Percentiles rank a stretch among this genome's conserved stretches.
Conservation (phyloP, 2,797 vertebrate species). For the Scolopax bukidnonensis region DNA sequence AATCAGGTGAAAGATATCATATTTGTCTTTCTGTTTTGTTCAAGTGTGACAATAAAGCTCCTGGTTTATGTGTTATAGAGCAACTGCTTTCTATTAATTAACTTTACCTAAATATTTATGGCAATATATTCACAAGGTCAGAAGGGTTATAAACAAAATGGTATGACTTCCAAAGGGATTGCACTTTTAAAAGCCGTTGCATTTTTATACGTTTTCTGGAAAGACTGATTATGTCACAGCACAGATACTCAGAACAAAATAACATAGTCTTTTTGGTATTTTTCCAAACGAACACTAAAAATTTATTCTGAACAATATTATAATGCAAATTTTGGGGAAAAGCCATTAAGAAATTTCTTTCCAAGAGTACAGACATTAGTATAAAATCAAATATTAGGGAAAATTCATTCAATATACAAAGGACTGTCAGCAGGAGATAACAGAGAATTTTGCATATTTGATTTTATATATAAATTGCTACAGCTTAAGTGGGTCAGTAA, state of each 20-base stretch:
- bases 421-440: not conserved
- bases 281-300: not conserved
- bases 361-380: not conserved
- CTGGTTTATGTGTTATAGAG: not conserved
- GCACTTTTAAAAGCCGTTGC: not conserved
- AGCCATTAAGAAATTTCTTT: not conserved
- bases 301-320: not conserved
- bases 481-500: not conserved
- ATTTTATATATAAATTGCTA: not conserved
- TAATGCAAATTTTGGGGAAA: not conserved
- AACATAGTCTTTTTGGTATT: not conserved
- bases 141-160: not conserved
- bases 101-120: constrained; percentile 16
- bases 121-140: not conserved
- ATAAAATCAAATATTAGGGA: not conserved
- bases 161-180: not conserved
- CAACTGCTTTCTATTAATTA: constrained; percentile 28
- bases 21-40: not conserved
- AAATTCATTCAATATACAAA: not conserved
- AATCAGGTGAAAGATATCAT: not conserved
- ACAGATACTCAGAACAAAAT: not conserved
- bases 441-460: not conserved
- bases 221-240: not conserved
- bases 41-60: not conserved
- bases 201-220: not conserved